phyloP scores from a whole-genome alignment of 2,888 invertebrate genomes.

The Troilus luridus region DNA sequence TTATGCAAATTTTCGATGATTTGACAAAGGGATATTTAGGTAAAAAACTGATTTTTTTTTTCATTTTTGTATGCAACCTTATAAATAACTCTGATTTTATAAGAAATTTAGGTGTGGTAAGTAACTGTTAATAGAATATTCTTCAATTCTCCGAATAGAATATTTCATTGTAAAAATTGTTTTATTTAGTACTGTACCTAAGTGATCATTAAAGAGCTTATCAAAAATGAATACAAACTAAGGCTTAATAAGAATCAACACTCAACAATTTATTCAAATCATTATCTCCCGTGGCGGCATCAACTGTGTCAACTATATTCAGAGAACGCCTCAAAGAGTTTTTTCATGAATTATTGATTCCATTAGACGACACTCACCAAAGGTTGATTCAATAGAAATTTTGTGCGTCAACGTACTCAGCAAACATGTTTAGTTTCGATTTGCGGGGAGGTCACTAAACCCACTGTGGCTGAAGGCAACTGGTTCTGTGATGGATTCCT shows the following conservation, averaged over 20 bases:
- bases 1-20: too few relatives aligned
- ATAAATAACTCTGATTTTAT: too few relatives aligned
- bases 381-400: constrained; percentile 13
- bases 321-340: not conserved
- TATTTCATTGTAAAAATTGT: too few relatives aligned
- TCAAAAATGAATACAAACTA: not conserved
- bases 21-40: too few relatives aligned
- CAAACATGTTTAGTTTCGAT: constrained; percentile 3
- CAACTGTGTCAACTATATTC: constrained; percentile 11
- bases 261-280: not conserved
- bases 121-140: too few relatives aligned
- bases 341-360: constrained; percentile 47
- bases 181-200: not conserved
- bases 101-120: too few relatives aligned
- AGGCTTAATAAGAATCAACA: not conserved
- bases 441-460: not conserved
- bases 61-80: too few relatives aligned
- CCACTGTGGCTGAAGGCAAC: not conserved
- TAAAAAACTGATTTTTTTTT: too few relatives aligned
- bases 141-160: too few relatives aligned
- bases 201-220: not conserved
- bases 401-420: constrained; percentile 8
- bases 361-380: not conserved
- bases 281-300: not conserved
- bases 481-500: not conserved